Evolutionary conservation across 2,113 vertebrate genomes (phyloP), one percentile per base, ranked within the genome.

Genomic region (Amblyornis subalaris): DNA sequence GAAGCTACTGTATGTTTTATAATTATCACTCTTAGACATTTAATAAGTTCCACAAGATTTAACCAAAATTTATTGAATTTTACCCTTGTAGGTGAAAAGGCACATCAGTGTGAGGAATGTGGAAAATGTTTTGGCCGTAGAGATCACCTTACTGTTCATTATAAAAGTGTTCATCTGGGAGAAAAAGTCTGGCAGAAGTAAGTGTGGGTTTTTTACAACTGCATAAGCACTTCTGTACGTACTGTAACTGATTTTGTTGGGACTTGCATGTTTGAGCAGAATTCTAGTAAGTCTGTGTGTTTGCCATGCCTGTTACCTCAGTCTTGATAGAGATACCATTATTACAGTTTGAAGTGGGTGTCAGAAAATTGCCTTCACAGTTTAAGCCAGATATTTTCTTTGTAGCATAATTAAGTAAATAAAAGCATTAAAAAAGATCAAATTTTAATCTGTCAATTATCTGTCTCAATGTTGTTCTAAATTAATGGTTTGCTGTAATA

Each of bases 101-200:
- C 99, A 10, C 99, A 99, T 96, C 99, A 99, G 64, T 99, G 99
- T 96, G 99, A 99, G 93, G 99, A 99, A 91, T 99, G 99, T 96
- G 99, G 99, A 19, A 99, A 99, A 88, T 99, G 99, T 93, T 99
- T 99, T 97, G 98, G 99, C 33, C 98, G 99, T 38, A 98, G 99
- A 55, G 99, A 99, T 93, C 99, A 99, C 71, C 98, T 99, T 89
- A 99, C 99, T 9, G 99, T 99, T 90, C 99, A 99, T 96, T 99
- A 99, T 91, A 99, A 98, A 97, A 99, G 98, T 35, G 99, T 99
- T 89, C 99, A 99, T 96, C 96, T 99, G 50, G 99, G 99, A 94
- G 99, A 99, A 95, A 99, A 99, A 90, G 98, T 99, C 44, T 99
- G 99, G 99, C 98, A 99, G 95, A 99, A 99, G 99, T 99, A 98